Base-by-base conservation (phyloP, 2,113 vertebrate species). In the Rhinogobius similis region DNA sequence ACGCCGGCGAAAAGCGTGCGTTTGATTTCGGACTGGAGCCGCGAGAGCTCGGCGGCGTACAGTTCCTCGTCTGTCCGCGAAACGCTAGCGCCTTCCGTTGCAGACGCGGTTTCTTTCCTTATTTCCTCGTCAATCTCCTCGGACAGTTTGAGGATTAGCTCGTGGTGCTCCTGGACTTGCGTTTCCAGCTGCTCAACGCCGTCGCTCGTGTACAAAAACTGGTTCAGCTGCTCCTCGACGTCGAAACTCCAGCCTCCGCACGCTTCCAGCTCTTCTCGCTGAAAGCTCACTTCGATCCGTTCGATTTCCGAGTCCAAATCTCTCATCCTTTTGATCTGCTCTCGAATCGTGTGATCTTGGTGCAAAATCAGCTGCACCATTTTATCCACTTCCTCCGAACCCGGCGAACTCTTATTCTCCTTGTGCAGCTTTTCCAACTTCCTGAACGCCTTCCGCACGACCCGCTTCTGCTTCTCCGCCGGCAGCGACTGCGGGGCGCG, bases 371-470 rank as follows among this genome's bases (percentile, higher is more conserved):
- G 88, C 75, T 96, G 94, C 66, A 98, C 94, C 82, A 99, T 88
- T 0, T 92, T 94, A 67, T 96, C 94, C 43, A 98, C 91, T 55
- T 92, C 95, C 24, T 95, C 94, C 21, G 91, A 86, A 36, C 83
- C 93, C 52, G 82, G 88, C 53, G 3, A 70, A 52, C 71, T 72
- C 59, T 48, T 79, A 70, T 82, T 93, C 67, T 93, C 93, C 65
- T 94, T 93, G 82, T 95, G 96, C 58, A 98, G 91, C 82, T 95
- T 98, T 64, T 96, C 95, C 72, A 98, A 87, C 80, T 99, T 99
- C 68, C 94, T 84, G 82, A 98, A 99, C 20, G 96, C 96, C 75
- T 98, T 99, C 79, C 93, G 94, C 48, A 99, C 96, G 65, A 98
- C 94, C 67, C 95, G 95, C 63, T 96, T 98, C 65, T 98, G 97